Evolutionary conservation across 2,888 invertebrate genomes (phyloP).

Genomic region (Panopea generosa): DNA sequence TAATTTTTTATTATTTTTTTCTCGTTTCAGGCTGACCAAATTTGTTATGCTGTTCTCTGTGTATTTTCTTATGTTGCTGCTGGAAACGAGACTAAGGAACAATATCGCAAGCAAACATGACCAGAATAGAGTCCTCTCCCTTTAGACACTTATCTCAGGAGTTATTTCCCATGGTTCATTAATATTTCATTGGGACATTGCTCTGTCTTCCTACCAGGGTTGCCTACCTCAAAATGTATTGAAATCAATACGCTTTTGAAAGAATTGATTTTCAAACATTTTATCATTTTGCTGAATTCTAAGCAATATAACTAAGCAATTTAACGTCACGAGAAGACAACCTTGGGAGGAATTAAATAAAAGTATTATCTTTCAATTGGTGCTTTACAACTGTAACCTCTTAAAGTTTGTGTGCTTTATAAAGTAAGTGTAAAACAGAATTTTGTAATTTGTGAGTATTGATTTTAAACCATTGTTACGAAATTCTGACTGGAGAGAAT

Average conservation of each 20-base stretch:
- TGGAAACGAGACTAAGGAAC: constrained; percentile 78
- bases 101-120: constrained; percentile 66
- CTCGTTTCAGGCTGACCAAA: constrained; percentile 95
- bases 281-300: too few species aligned
- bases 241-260: too few species aligned
- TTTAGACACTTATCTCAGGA: constrained; percentile 26
- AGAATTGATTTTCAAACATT: too few species aligned
- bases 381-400: constrained; percentile 9
- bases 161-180: constrained; percentile 8
- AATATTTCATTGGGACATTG: not conserved
- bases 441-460: too few species aligned
- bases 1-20: not conserved
- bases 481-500: too few species aligned
- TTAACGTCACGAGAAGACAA: not conserved
- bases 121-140: constrained; percentile 53
- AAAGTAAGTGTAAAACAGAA: too few species aligned
- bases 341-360: not conserved
- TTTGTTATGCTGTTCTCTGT: constrained; percentile 99
- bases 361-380: constrained; percentile 14
- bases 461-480: too few species aligned
- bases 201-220: constrained; percentile 4
- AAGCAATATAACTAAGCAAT: too few species aligned
- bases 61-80: constrained; percentile 99
- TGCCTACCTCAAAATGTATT: not conserved
- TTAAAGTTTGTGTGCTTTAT: too few species aligned